phyloP scores from a whole-genome alignment of 2,797 vertebrate species.

The Chromis chromis region DNA sequence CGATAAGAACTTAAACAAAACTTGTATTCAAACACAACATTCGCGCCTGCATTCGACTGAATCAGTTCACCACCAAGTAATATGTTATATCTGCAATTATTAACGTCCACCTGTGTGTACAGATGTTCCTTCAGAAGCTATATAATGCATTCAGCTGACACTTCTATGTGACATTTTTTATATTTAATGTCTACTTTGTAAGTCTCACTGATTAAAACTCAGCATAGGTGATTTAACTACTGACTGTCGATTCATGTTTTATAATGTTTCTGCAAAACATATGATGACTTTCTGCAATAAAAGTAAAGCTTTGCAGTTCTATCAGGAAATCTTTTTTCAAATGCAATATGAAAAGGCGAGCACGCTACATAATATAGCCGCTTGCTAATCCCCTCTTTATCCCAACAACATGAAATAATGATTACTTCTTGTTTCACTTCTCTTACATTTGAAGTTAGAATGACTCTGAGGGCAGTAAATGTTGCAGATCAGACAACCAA shows the following conservation, averaged over 20 bases:
- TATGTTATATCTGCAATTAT: constrained; percentile 7
- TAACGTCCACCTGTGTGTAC: neutral
- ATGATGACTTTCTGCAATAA: neutral
- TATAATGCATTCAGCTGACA: neutral
- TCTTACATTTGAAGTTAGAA: neutral
- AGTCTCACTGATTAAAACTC: neutral
- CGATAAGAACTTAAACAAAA: constrained; percentile 15
- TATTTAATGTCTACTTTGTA: neutral
- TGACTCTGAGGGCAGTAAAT: neutral
- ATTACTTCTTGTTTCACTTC: neutral
- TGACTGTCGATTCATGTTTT: neutral
- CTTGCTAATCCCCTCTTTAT: neutral
- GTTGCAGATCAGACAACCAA: neutral
- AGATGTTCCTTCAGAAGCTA: neutral
- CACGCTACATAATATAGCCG: neutral
- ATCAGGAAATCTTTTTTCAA: neutral
- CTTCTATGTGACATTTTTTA: neutral
- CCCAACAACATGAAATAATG: neutral
- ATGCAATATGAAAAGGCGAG: neutral
- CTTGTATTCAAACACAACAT: neutral
- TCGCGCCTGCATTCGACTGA: constrained; percentile 3
- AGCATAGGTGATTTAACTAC: neutral
- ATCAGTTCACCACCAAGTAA: constrained; percentile 2
- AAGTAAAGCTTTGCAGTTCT: neutral
- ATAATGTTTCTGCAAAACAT: neutral